Evolutionary conservation across 2,888 invertebrate species (phyloP).

Genomic region (Latheticus oryzae): DNA sequence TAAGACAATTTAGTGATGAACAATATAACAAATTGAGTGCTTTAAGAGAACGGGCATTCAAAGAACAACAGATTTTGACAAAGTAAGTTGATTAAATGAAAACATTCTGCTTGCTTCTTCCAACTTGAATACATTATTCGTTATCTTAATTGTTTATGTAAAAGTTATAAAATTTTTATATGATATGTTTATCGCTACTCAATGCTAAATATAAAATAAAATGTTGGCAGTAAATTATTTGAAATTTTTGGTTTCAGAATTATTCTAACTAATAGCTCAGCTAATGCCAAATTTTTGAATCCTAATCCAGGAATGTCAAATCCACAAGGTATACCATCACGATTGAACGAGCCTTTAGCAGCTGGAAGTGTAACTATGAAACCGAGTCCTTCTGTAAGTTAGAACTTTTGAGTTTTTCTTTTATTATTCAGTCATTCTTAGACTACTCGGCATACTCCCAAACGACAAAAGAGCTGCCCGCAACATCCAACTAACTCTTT

Average conservation of each 20-base stretch:
- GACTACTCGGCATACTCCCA: slow-evolving; percentile 47
- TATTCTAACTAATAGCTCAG: slow-evolving; percentile 39
- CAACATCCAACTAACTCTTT: slow-evolving; percentile 46
- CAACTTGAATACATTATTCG: slow-evolving; percentile 9
- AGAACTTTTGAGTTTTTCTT: too few relatives aligned
- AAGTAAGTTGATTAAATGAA: slow-evolving; percentile 44
- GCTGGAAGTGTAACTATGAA: slow-evolving; percentile 37
- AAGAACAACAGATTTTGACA: slow-evolving; percentile 74
- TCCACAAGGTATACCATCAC: slow-evolving; percentile 38
- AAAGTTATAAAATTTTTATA: slow-evolving; percentile 9
- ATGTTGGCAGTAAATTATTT: neutral
- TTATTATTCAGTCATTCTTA: too few relatives aligned
- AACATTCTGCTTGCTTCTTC: neutral
- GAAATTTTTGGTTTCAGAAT: slow-evolving; percentile 34
- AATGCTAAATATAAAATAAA: slow-evolving; percentile 17
- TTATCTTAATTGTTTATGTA: slow-evolving; percentile 11
- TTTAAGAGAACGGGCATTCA: slow-evolving; percentile 78
- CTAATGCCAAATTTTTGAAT: slow-evolving; percentile 40
- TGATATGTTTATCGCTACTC: slow-evolving; percentile 12
- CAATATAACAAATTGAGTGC: slow-evolving; percentile 81
- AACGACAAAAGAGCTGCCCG: slow-evolving; percentile 53
- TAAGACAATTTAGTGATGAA: slow-evolving; percentile 79
- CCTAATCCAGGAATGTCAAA: slow-evolving; percentile 42
- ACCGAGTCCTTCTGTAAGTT: slow-evolving; percentile 18
- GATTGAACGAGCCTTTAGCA: slow-evolving; percentile 46